A percentile compares a stretch with the other conserved stretches of the same genome.
Conservation (phyloP, 2,797 vertebrate genomes). For the Pseudochaenichthys georgianus region DNA sequence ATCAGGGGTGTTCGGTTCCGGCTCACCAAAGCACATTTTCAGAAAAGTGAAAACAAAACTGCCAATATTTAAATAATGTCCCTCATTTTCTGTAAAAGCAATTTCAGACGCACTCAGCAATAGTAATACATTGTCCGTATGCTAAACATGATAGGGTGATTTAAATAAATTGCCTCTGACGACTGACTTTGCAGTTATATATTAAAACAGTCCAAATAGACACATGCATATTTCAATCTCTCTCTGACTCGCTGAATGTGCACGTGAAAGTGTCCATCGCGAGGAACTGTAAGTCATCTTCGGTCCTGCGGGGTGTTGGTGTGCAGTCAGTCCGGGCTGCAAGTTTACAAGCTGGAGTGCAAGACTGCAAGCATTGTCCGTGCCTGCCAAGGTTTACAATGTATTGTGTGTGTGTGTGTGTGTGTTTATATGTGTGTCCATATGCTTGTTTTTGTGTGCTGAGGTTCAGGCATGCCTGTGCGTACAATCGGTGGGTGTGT, state of each 20-base stretch:
- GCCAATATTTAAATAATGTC: not conserved
- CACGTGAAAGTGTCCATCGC: not conserved
- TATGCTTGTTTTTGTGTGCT: constrained; percentile 50
- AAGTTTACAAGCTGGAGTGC: constrained; percentile 22
- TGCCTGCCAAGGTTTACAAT: constrained; percentile 26
- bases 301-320: constrained; percentile 17
- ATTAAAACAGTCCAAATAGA: not conserved
- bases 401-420: constrained; percentile 34
- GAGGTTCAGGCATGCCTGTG: constrained; percentile 54
- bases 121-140: not conserved
- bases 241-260: constrained; percentile 6
- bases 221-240: not conserved
- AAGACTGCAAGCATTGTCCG: constrained; percentile 31
- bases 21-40: no score
- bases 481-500: constrained; percentile 34
- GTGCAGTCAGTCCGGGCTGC: constrained; percentile 26
- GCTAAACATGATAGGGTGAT: not conserved
- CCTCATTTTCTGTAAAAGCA: not conserved
- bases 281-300: constrained; percentile 3
- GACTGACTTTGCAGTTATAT: not conserved
- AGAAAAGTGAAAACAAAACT: not conserved
- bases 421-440: constrained; percentile 24
- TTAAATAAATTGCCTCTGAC: not conserved
- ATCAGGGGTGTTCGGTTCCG: not conserved
- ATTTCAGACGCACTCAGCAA: not conserved